phyloP scores from a whole-genome alignment of 2,113 vertebrate species.

The Phalacrocorax carbo region DNA sequence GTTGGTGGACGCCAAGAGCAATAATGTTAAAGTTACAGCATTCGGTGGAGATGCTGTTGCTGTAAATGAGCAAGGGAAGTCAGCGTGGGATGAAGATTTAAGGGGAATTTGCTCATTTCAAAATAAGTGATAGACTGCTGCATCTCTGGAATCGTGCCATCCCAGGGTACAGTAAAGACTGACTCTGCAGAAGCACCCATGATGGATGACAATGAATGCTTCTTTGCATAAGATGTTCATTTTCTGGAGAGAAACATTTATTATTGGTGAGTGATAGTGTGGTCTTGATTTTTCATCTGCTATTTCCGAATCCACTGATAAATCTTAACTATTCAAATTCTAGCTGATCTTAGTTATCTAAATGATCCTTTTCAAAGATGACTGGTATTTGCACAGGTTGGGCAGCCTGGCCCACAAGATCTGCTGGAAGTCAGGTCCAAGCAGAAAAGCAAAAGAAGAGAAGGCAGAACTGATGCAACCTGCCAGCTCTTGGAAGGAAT shows the following conservation, averaged over 20 bases:
- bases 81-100: background rate
- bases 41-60: background rate
- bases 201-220: constrained; percentile 3
- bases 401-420: background rate
- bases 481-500: background rate
- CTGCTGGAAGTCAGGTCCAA: background rate
- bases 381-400: background rate
- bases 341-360: background rate
- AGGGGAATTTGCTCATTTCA: background rate
- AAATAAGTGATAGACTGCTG: background rate
- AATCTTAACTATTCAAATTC: background rate
- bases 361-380: background rate
- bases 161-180: background rate
- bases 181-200: background rate
- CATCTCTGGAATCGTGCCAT: background rate
- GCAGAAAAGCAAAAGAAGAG: background rate
- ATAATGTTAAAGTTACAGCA: background rate
- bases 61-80: background rate
- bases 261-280: background rate
- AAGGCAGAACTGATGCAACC: background rate
- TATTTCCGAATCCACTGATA: background rate
- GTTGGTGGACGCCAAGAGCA: background rate
- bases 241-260: background rate
- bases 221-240: constrained; percentile 3
- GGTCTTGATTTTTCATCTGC: background rate